These are phyloP conservation scores for Calliscelio sp. DNA, from an alignment of 2,888 invertebrate species.

Conservation along the genomic window DNA sequence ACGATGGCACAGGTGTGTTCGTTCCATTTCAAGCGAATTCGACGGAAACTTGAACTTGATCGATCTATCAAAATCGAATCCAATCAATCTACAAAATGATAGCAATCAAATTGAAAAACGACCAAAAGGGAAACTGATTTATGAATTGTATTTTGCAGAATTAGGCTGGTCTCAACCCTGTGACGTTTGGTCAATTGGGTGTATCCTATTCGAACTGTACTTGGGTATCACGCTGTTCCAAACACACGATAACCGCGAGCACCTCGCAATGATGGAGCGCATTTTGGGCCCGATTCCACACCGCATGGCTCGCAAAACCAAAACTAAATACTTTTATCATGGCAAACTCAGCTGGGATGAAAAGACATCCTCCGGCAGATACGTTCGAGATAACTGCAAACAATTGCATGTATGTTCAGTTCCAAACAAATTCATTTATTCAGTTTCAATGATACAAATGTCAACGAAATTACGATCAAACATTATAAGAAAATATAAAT, in stretches of 20 bases:
- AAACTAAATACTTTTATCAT: conserved; percentile 99
- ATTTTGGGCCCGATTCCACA: conserved; percentile 98
- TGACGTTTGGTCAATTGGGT: conserved; percentile 99
- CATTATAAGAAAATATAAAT: too few species aligned
- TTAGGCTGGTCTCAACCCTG: conserved; percentile 99
- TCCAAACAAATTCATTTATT: too few species aligned
- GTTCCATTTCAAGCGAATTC: conserved; percentile 56
- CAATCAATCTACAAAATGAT: too few species aligned
- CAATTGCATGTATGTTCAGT: conserved; percentile 95
- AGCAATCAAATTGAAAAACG: too few species aligned
- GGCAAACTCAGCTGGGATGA: conserved; percentile 99
- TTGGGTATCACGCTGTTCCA: conserved; percentile 99
- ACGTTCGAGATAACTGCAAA: conserved; percentile 99
- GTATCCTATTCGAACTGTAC: conserved; percentile 99
- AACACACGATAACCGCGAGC: conserved; percentile 99
- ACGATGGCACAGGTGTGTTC: conserved; percentile 60
- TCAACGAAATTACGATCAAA: too few species aligned
- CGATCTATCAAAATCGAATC: too few species aligned
- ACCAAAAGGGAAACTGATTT: too few species aligned
- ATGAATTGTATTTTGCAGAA: conserved; percentile 90
- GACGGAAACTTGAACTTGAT: conserved; percentile 69
- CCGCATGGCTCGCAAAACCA: conserved; percentile 95
- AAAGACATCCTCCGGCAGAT: conserved; percentile 97
- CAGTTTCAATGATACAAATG: too few species aligned
- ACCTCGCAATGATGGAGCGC: conserved; percentile 99